These are phyloP conservation scores for Thereva unica DNA, from an alignment of 2,888 invertebrate species.

Conservation along the genomic window DNA sequence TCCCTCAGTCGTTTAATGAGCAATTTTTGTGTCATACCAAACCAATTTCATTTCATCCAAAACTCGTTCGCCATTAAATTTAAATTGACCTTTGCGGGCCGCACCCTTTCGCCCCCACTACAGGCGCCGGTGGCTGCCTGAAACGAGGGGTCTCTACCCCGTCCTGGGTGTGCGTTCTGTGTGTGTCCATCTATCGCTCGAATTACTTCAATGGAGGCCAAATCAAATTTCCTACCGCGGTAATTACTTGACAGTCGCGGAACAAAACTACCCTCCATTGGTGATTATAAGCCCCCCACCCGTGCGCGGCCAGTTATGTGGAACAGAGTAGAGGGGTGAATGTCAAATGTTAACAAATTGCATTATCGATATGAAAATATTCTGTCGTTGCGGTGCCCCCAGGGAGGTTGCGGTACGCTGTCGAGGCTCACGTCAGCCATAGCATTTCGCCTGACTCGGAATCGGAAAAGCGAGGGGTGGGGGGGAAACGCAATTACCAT, in stretches of 20 bases:
- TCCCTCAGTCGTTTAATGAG: slow-evolving; percentile 40
- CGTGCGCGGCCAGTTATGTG: slow-evolving; percentile 18
- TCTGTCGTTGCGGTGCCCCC: slow-evolving; percentile 27
- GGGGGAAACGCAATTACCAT: slow-evolving; percentile 23
- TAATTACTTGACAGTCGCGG: slow-evolving; percentile 39
- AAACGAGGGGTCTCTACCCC: neutral
- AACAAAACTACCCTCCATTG: slow-evolving; percentile 39
- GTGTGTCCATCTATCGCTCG: slow-evolving; percentile 9
- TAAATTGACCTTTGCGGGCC: slow-evolving; percentile 37
- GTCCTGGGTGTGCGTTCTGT: too few relatives aligned
- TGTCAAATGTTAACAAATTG: slow-evolving; percentile 41
- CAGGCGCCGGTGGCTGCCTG: neutral
- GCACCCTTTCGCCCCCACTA: neutral
- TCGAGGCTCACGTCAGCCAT: neutral
- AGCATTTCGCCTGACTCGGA: neutral
- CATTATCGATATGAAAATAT: slow-evolving; percentile 41
- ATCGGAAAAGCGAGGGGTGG: neutral
- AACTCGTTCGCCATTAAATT: slow-evolving; percentile 32
- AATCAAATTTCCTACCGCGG: slow-evolving; percentile 41
- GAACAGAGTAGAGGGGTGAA: slow-evolving; percentile 7
- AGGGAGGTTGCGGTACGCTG: neutral
- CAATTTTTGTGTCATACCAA: slow-evolving; percentile 40
- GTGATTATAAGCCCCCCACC: slow-evolving; percentile 12
- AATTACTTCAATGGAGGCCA: slow-evolving; percentile 35
- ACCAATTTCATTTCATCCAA: slow-evolving; percentile 39